These are phyloP conservation scores for Chaetodon trifasciatus DNA, from an alignment of 2,797 vertebrate species.

Conservation along the genomic window DNA sequence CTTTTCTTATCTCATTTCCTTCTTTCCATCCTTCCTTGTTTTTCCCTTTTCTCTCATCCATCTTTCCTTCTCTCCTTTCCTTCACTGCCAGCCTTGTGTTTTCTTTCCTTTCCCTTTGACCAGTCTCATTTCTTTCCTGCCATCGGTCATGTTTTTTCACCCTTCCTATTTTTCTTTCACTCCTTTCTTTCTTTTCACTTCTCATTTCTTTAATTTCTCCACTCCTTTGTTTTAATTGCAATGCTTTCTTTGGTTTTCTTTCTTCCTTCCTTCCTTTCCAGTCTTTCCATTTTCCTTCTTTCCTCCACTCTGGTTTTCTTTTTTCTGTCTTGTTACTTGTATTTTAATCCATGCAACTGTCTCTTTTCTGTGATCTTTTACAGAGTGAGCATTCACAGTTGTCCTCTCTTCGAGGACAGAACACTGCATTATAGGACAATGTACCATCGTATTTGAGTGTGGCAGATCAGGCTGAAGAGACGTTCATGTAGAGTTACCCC, in stretches of 20 bases:
- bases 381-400: background rate
- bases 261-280: background rate
- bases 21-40: background rate
- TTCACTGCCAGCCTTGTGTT: background rate
- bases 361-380: background rate
- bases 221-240: too few species aligned
- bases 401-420: too few species aligned
- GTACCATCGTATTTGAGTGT: background rate
- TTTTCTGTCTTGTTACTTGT: background rate
- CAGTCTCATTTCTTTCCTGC: background rate
- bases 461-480: too few species aligned
- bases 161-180: background rate
- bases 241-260: background rate
- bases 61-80: too few species aligned
- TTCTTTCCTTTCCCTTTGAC: too few species aligned
- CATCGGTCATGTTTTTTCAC: too few species aligned
- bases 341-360: background rate
- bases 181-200: background rate
- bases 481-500: background rate
- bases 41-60: too few species aligned
- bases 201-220: too few species aligned
- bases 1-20: background rate
- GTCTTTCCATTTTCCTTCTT: too few species aligned
- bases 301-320: background rate
- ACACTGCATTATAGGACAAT: background rate